Base-by-base conservation (phyloP, 2,888 invertebrate species). In the Clivina fossor region DNA sequence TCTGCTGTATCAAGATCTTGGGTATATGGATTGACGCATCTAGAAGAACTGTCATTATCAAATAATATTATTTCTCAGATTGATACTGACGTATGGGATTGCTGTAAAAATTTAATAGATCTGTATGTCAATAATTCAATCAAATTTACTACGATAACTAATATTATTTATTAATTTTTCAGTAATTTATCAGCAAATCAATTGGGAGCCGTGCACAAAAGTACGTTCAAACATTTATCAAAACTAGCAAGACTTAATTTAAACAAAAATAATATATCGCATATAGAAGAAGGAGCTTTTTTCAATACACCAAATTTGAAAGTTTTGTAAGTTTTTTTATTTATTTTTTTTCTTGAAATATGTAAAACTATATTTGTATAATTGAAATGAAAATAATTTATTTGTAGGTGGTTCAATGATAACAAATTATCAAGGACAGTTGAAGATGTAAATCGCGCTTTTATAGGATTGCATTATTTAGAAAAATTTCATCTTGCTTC, bases 391-490 rank as follows among this genome's bases (percentile, higher is more conserved):
- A n/a, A n/a, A n/a, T n/a, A n/a, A n/a, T n/a, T n/a, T n/a, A n/a
- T n/a, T n/a, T n/a, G 40, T 46, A 40, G 33, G 38, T 54, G 44
- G 46, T 57, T 46, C 53, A 50, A 40, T 50, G 47, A 51, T 32
- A 95, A 95, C 69, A 84, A 85, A 70, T 86, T 95, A 66, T 90
- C 91, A 3, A 89, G 88, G 82, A 88, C 88, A 59, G 84, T 93
- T 58, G 95, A 95, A 76, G 90, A 93, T 69, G 86, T 86, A 71
- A 85, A 83, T 58, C 88, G 88, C 41, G 85, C 88, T 18, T 96
- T 95, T 73, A 80, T 82, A 53, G 85, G 87, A 26, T 76, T 96
- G 47, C 80, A 79, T 46, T 83, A 84, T 62, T 77, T 95, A 56
- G 76, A 80, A 53, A 82, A 80, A 60, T 81, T 96, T 60, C 84